Conservation (phyloP, 2,797 vertebrate species). For the Coluber constrictor region DNA sequence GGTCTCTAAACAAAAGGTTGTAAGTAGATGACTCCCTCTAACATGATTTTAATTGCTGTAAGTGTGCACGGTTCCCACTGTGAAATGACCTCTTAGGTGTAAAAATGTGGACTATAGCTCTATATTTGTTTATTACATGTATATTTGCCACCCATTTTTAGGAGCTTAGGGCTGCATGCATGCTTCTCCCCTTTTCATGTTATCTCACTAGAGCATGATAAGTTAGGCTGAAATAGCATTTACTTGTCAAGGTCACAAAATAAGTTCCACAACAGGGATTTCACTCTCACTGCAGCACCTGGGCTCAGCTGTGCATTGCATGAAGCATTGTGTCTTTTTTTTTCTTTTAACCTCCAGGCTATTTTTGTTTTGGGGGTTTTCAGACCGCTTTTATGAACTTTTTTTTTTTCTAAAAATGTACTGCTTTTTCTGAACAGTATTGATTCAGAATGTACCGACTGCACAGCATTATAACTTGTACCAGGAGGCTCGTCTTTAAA, state of each 20-base stretch:
- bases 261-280: background rate
- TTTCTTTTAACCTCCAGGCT: background rate
- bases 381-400: background rate
- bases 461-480: background rate
- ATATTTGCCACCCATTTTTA: background rate
- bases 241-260: background rate
- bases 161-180: background rate
- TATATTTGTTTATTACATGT: background rate
- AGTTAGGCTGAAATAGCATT: background rate
- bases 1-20: background rate
- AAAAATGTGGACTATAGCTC: background rate
- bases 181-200: background rate
- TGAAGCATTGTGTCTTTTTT: background rate
- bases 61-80: background rate
- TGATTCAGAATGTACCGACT: background rate
- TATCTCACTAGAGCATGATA: background rate
- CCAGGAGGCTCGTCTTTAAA: background rate
- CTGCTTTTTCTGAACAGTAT: background rate
- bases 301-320: background rate
- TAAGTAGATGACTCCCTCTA: background rate
- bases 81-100: background rate
- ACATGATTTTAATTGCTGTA: background rate
- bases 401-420: background rate
- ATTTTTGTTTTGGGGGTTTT: background rate
- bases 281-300: background rate